Base-by-base conservation (phyloP, 2,888 invertebrate species). In the Pseudeuparius sepicola region DNA sequence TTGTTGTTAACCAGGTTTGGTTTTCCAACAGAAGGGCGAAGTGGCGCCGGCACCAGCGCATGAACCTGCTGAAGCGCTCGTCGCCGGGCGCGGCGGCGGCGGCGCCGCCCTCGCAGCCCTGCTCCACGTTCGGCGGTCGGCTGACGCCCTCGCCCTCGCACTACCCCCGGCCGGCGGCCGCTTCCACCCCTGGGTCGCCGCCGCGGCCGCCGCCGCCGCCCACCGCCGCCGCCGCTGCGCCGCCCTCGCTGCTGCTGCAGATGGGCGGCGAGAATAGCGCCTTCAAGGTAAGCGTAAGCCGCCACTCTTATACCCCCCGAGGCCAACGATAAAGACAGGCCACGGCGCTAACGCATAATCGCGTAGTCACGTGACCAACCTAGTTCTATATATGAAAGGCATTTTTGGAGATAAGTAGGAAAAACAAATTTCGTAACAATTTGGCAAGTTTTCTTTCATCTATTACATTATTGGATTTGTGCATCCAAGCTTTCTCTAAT, bases 21-120 rank as follows among this genome's bases (percentile, higher is more conserved):
- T 92, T 92, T 87, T 92, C 90, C 78, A 92, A 92, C 84, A 88
- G 92, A 84, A 84, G 92, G 73, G 92, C 92, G 70, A 92, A 92
- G 76, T 92, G 90, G 90, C 81, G 92, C 66, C 85, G 92, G 61
- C 90, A 92, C 68, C 90, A 92, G 67, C 83, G 90, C 65, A 88
- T 90, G 86, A 88, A 84, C 68, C 77, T 87, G 57, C 75, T 88
- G 67, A 87, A 87, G 66, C 81, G 84, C 57, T 75, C 79, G 60
- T 65, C 67, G 16, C 61, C 61, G 28, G 52, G 47, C 13, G 42
- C 48, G 25, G 55, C 53, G 42, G 42, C 15, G 41, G 50, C 34
- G 54, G 55, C 43, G 51, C 53, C 44, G 52, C 49, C 47, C 51
- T 52, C 34, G 15, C 51, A 55, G 36, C 54, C 62, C 40, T 54